These are phyloP conservation scores for Cremastinae sp. DNA, from an alignment of 2,888 invertebrate species.

Conservation along the genomic window DNA sequence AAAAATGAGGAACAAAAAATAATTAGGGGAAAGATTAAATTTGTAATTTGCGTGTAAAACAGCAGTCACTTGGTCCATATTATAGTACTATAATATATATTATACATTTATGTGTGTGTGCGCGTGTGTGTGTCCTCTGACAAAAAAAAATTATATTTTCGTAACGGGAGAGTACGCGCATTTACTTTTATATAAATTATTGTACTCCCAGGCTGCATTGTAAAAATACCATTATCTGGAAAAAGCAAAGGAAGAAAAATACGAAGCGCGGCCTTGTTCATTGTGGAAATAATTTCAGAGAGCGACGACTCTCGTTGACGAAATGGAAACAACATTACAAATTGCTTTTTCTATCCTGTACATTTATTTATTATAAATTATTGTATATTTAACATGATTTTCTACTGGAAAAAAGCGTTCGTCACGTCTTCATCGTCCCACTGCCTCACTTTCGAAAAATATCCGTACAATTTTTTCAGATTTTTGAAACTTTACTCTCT, in stretches of 20 bases:
- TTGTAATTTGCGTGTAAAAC: slow-evolving; percentile 49
- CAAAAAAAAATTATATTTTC: slow-evolving; percentile 65
- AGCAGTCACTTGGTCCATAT: slow-evolving; percentile 54
- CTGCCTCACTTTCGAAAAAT: too few relatives aligned
- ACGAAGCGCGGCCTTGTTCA: slow-evolving; percentile 21
- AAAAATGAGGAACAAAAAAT: slow-evolving; percentile 10
- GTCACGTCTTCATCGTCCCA: too few relatives aligned
- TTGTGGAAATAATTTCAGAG: slow-evolving; percentile 1
- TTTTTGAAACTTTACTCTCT: not conserved
- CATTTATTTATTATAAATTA: too few relatives aligned
- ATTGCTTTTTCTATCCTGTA: too few relatives aligned
- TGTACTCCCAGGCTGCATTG: slow-evolving; percentile 63
- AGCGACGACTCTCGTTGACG: too few relatives aligned
- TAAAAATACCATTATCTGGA: slow-evolving; percentile 52
- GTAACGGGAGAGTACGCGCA: slow-evolving; percentile 65
- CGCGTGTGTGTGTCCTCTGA: slow-evolving; percentile 47
- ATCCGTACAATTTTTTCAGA: too few relatives aligned
- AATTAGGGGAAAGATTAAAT: slow-evolving; percentile 12
- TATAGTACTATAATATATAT: slow-evolving; percentile 45
- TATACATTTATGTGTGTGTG: slow-evolving; percentile 8
- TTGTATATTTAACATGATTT: too few relatives aligned
- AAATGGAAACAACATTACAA: not conserved
- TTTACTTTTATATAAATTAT: slow-evolving; percentile 67
- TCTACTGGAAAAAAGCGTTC: too few relatives aligned
- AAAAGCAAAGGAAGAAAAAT: slow-evolving; percentile 47